phyloP scores from a whole-genome alignment of 1,140 invertebrate genomes.

The Megalopta genalis region DNA sequence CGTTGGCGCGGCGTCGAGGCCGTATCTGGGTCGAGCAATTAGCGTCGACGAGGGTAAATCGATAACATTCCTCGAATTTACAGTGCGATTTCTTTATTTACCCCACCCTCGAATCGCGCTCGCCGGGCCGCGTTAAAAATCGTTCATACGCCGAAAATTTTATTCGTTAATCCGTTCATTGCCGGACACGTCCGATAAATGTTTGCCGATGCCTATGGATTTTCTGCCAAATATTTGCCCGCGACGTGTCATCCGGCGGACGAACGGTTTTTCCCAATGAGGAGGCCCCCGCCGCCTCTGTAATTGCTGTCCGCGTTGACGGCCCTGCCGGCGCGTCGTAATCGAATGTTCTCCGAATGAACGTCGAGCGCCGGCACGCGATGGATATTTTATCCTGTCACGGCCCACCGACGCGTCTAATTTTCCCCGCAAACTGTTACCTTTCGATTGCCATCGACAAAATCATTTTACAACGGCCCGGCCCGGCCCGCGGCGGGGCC shows the following conservation, averaged over 20 bases:
- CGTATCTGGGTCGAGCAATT: not conserved
- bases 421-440: conserved; percentile 20
- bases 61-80: conserved; percentile 30
- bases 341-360: conserved; percentile 22
- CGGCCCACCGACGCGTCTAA: conserved; percentile 15
- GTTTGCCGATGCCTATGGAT: conserved; percentile 40
- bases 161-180: conserved; percentile 42
- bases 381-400: conserved; percentile 30
- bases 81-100: conserved; percentile 32
- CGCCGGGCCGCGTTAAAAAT: conserved; percentile 34
- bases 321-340: conserved; percentile 21
- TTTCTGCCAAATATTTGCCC: conserved; percentile 47
- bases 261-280: conserved; percentile 24
- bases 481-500: too few species aligned
- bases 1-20: not conserved
- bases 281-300: conserved; percentile 9
- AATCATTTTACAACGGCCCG: too few species aligned
- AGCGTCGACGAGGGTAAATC: conserved; percentile 16
- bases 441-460: conserved; percentile 3
- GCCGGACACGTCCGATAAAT: conserved; percentile 20
- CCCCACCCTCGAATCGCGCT: not conserved
- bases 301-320: conserved; percentile 43
- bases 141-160: conserved; percentile 30
- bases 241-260: conserved; percentile 30
- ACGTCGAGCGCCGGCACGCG: not conserved